Conservation (phyloP, 2,888 invertebrate species). For the Coremacera marginata region DNA sequence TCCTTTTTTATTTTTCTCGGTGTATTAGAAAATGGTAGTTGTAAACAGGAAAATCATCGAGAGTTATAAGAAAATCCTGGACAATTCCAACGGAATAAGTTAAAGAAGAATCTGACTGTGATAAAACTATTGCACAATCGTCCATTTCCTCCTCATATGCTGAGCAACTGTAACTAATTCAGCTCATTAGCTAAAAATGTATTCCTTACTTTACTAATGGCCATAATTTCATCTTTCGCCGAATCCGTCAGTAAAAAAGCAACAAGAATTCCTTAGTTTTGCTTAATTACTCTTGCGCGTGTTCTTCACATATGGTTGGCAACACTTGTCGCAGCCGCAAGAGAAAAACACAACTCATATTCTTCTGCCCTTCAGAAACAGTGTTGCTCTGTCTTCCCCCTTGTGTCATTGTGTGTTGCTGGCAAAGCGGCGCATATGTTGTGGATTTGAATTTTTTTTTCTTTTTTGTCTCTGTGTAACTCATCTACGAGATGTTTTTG, state of each 20-base stretch:
- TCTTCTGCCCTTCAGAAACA: not conserved
- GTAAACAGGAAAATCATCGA: too few relatives aligned
- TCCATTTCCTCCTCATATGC: not conserved
- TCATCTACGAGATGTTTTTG: not conserved
- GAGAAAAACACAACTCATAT: not conserved
- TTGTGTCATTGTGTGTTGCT: not conserved
- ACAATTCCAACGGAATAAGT: not conserved
- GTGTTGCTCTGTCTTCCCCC: not conserved
- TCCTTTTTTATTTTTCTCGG: too few relatives aligned
- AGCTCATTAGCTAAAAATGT: not conserved
- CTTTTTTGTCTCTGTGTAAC: not conserved
- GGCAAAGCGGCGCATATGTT: too few relatives aligned
- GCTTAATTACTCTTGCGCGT: conserved; percentile 62
- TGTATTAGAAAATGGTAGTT: too few relatives aligned
- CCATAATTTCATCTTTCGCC: not conserved
- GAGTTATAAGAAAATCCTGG: not conserved
- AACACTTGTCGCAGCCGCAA: conserved; percentile 48
- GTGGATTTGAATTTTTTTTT: not conserved
- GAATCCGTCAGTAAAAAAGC: not conserved
- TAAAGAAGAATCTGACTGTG: not conserved
- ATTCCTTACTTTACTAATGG: not conserved
- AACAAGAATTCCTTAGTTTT: conserved; percentile 44
- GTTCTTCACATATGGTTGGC: conserved; percentile 54
- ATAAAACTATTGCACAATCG: too few relatives aligned
- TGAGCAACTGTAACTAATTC: not conserved